These are phyloP conservation scores for Cenopis cana DNA, from an alignment of 2,888 invertebrate genomes.

Conservation along the genomic window DNA sequence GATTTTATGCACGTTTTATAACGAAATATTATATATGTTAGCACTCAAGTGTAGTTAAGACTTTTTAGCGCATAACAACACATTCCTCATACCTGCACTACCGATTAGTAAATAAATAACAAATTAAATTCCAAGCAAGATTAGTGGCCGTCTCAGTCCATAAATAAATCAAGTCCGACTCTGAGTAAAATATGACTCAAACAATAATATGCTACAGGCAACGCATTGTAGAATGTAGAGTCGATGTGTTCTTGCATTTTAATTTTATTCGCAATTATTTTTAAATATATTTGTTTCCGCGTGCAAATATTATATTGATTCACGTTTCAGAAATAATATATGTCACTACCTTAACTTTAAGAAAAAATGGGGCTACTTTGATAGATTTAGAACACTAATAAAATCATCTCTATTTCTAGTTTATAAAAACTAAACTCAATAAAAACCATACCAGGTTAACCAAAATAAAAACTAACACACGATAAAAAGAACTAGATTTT, in stretches of 20 bases:
- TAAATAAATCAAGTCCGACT: conserved; percentile 80
- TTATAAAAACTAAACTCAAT: too few relatives aligned
- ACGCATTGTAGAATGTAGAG: conserved; percentile 45
- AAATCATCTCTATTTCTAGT: too few relatives aligned
- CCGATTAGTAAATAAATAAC: conserved; percentile 75
- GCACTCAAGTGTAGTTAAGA: neutral
- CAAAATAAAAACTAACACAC: too few relatives aligned
- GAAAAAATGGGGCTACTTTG: too few relatives aligned
- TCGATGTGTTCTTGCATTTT: conserved; percentile 33
- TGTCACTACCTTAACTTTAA: too few relatives aligned
- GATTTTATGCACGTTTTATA: neutral
- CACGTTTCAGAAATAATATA: too few relatives aligned
- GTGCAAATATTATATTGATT: too few relatives aligned
- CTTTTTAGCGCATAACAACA: neutral
- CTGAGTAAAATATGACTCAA: conserved; percentile 79
- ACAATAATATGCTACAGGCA: conserved; percentile 78
- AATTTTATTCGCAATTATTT: conserved; percentile 31
- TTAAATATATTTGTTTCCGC: too few relatives aligned
- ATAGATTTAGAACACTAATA: too few relatives aligned
- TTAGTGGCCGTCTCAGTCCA: conserved; percentile 75
- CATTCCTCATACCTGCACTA: conserved; percentile 29
- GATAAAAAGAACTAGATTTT: too few relatives aligned
- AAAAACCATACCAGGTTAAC: too few relatives aligned
- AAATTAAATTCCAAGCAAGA: conserved; percentile 82
- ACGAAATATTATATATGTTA: neutral